Evolutionary conservation across 2,797 vertebrate genomes (phyloP).

Genomic region (Falco novaeseelandiae): DNA sequence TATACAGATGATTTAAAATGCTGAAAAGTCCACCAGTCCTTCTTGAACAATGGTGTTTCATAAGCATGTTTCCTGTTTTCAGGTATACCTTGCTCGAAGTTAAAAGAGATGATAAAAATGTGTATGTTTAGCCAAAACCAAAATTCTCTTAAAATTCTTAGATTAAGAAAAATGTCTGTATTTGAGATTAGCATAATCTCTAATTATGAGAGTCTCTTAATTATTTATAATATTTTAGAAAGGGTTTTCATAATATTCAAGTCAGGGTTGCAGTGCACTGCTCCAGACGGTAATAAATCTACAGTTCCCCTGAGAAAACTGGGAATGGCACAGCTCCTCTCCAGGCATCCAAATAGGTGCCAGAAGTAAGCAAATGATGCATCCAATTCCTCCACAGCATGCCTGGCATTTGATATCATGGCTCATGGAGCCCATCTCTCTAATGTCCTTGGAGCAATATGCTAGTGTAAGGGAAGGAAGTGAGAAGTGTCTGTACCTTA

Average conservation of each 20-base stretch:
- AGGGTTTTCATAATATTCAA: neutral
- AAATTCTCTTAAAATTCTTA: neutral
- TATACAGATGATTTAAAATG: neutral
- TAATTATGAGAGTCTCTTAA: neutral
- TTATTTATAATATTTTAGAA: neutral
- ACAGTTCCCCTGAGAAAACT: neutral
- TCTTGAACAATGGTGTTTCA: neutral
- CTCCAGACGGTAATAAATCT: neutral
- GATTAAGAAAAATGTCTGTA: neutral
- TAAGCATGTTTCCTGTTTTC: neutral
- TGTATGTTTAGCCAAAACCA: neutral
- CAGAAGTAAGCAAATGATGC: conserved; percentile 48
- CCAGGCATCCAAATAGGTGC: conserved; percentile 1
- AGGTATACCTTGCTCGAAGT: neutral
- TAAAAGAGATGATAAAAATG: neutral
- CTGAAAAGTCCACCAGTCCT: neutral
- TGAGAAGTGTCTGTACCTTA: neutral
- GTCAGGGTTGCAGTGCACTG: neutral
- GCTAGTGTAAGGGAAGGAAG: neutral
- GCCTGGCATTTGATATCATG: conserved; percentile 12
- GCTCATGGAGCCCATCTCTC: conserved; percentile 2
- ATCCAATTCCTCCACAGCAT: conserved; percentile 22
- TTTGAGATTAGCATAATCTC: neutral
- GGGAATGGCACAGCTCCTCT: neutral
- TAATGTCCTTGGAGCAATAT: conserved; percentile 32